Conservation (phyloP, 2,113 vertebrate genomes). For the Typhlomys cinereus region DNA sequence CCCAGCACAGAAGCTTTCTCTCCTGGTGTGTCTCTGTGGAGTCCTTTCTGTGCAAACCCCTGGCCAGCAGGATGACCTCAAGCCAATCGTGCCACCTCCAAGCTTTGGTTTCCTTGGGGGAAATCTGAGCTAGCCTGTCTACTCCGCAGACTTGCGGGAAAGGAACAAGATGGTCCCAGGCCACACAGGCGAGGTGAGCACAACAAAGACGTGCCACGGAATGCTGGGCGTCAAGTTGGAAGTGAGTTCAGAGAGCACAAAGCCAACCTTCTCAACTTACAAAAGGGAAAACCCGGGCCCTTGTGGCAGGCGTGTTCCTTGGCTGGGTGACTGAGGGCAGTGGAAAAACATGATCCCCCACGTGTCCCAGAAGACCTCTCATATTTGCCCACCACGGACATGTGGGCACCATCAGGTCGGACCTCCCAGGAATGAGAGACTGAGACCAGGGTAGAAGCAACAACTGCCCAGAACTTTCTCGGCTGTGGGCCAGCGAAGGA, state of each 20-base stretch:
- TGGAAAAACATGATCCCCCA: constrained; percentile 51
- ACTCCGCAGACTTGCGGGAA: neutral
- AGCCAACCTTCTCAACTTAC: constrained; percentile 66
- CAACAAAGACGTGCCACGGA: neutral
- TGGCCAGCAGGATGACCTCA: neutral
- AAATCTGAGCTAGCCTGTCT: neutral
- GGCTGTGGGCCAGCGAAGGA: neutral
- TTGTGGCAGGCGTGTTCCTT: constrained; percentile 12
- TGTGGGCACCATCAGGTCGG: constrained; percentile 50
- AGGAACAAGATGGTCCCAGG: neutral
- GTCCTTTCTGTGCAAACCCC: neutral
- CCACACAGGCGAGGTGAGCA: constrained; percentile 51
- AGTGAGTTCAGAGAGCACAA: constrained; percentile 18
- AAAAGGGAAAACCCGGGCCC: neutral
- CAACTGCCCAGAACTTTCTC: constrained; percentile 24
- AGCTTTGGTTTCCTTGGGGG: constrained; percentile 2
- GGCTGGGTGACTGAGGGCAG: constrained; percentile 30
- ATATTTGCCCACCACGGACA: constrained; percentile 32
- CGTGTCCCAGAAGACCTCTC: constrained; percentile 56
- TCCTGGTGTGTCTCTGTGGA: neutral
- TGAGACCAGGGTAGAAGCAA: constrained; percentile 45
- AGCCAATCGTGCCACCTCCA: neutral
- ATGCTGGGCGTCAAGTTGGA: neutral
- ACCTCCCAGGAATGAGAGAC: constrained; percentile 69
- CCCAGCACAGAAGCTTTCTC: neutral